Percentiles rank a stretch among this genome's conserved stretches.
These are phyloP conservation scores for Agelaius tricolor DNA, from an alignment of 2,113 vertebrate species.

Conservation along the genomic window DNA sequence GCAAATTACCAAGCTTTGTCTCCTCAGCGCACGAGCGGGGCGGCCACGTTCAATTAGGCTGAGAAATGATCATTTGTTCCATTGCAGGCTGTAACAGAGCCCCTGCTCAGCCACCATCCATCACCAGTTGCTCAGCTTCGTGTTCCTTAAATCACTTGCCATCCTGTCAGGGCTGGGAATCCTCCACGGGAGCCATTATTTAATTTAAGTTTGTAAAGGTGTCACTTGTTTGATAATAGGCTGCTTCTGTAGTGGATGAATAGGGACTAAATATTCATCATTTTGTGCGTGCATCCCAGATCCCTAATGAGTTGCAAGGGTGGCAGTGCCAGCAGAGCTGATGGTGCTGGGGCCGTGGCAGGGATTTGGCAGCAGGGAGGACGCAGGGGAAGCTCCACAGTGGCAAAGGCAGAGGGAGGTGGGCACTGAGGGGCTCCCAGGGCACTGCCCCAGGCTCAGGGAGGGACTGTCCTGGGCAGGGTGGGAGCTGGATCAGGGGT, in stretches of 20 bases:
- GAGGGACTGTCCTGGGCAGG: not conserved
- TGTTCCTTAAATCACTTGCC: not conserved
- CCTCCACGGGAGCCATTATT: slow-evolving; percentile 45
- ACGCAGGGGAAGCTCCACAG: not conserved
- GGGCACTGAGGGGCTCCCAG: not conserved
- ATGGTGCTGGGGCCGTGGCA: not conserved
- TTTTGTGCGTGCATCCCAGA: slow-evolving; percentile 35
- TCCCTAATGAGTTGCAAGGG: slow-evolving; percentile 39
- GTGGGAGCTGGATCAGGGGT: accelerated
- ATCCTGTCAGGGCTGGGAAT: not conserved
- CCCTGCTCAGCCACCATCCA: not conserved
- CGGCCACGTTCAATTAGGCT: slow-evolving; percentile 62
- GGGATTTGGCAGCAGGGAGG: not conserved
- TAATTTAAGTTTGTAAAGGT: slow-evolving; percentile 48
- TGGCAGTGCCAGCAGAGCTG: not conserved
- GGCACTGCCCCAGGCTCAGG: not conserved
- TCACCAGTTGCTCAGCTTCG: slow-evolving; percentile 25
- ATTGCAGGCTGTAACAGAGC: not conserved
- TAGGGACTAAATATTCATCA: slow-evolving; percentile 46
- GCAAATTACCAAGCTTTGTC: slow-evolving; percentile 27
- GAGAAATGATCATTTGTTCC: slow-evolving; percentile 65
- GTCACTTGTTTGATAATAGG: slow-evolving; percentile 53
- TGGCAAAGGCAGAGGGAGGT: not conserved
- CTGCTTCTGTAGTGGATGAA: not conserved
- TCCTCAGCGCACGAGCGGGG: not conserved